These are phyloP conservation scores for Xanthia icteritia DNA, from an alignment of 2,888 invertebrate genomes.

Conservation along the genomic window DNA sequence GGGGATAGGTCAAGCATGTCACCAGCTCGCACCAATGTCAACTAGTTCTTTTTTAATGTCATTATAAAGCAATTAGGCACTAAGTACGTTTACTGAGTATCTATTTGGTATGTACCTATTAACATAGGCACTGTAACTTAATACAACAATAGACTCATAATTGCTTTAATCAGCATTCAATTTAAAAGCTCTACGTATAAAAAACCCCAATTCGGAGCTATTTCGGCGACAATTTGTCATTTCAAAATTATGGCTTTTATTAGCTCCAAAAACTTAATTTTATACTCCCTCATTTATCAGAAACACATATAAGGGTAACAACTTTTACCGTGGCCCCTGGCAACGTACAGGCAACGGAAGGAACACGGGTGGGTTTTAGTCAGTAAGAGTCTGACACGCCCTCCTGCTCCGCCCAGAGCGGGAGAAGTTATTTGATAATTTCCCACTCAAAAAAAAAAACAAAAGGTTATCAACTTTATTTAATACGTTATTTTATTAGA, in stretches of 20 bases:
- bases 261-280: neutral
- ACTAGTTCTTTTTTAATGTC: slow-evolving; percentile 46
- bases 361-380: too few relatives aligned
- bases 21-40: slow-evolving; percentile 43
- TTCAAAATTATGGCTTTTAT: slow-evolving; percentile 3
- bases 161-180: neutral
- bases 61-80: slow-evolving; percentile 52
- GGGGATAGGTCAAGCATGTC: slow-evolving; percentile 54
- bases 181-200: neutral
- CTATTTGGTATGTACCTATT: slow-evolving; percentile 24
- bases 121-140: slow-evolving; percentile 42
- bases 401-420: too few relatives aligned
- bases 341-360: too few relatives aligned
- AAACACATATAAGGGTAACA: neutral
- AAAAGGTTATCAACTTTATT: neutral
- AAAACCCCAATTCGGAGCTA: neutral
- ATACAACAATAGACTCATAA: slow-evolving; percentile 20
- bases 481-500: neutral
- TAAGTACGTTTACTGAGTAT: slow-evolving; percentile 30
- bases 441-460: too few relatives aligned
- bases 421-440: too few relatives aligned
- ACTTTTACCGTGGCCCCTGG: too few relatives aligned
- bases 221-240: neutral
- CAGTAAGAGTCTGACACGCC: too few relatives aligned
- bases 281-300: neutral